Percentiles rank a stretch among this genome's conserved stretches.
Conservation (phyloP, 1,140 invertebrate genomes). For the Aphelinus atriplicis region DNA sequence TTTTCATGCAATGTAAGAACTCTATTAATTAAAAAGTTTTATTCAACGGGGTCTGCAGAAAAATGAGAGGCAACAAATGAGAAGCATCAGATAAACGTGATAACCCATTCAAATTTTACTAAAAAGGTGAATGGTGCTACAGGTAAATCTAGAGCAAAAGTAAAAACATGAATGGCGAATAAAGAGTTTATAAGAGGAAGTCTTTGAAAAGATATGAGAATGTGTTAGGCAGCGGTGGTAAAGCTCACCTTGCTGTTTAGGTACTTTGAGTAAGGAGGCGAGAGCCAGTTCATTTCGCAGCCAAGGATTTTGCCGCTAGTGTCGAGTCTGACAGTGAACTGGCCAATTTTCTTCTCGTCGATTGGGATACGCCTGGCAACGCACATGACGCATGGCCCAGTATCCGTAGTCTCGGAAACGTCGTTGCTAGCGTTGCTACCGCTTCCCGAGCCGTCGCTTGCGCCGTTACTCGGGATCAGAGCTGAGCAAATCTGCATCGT, state of each 20-base stretch:
- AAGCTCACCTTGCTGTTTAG: slow-evolving; percentile 71
- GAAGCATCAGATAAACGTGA: too few relatives aligned
- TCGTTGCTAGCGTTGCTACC: background rate
- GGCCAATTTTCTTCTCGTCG: slow-evolving; percentile 82
- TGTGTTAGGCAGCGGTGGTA: too few relatives aligned
- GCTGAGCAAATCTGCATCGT: slow-evolving; percentile 77
- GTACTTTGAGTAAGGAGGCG: slow-evolving; percentile 72
- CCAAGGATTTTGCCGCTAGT: slow-evolving; percentile 83
- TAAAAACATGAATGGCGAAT: too few relatives aligned
- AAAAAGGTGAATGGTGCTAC: too few relatives aligned
- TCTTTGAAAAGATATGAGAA: too few relatives aligned
- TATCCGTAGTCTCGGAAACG: slow-evolving; percentile 66
- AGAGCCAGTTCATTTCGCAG: slow-evolving; percentile 78
- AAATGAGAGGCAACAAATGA: too few relatives aligned
- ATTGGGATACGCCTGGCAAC: slow-evolving; percentile 84
- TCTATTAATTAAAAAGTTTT: too few relatives aligned
- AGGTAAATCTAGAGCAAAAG: too few relatives aligned
- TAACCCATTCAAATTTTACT: too few relatives aligned
- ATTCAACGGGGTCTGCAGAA: too few relatives aligned
- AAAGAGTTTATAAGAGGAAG: too few relatives aligned
- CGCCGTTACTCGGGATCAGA: slow-evolving; percentile 63
- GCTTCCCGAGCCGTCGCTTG: background rate
- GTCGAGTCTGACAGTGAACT: slow-evolving; percentile 93
- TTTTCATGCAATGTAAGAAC: too few relatives aligned
- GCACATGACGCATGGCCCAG: slow-evolving; percentile 78